Percentiles rank a stretch among this genome's conserved stretches.
phyloP scores from a whole-genome alignment of 2,113 vertebrate genomes.

The Herpailurus yagouaroundi region DNA sequence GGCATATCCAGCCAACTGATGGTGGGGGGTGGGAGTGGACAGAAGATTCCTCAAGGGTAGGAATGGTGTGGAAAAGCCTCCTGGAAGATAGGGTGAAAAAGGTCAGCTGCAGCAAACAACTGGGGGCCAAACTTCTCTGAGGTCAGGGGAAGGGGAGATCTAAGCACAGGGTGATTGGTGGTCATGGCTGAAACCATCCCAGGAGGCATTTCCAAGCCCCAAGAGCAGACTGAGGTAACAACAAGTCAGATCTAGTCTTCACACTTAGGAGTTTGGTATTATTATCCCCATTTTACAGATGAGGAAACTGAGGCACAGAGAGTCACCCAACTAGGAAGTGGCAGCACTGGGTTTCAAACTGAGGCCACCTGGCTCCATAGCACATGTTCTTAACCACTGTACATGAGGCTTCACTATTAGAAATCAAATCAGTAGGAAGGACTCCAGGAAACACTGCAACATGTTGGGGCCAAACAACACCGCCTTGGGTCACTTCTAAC shows the following conservation, averaged over 20 bases:
- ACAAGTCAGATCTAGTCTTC: background rate
- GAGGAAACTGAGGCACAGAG: too few species aligned
- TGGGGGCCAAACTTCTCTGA: rapidly evolving
- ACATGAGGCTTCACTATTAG: rapidly evolving
- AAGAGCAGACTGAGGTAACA: background rate
- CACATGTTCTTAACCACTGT: rapidly evolving
- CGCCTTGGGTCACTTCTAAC: background rate
- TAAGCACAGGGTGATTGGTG: too few species aligned
- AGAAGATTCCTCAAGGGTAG: background rate
- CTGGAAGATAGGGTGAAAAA: background rate
- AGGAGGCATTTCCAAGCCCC: background rate
- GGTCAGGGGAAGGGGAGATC: too few species aligned
- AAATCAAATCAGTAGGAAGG: background rate
- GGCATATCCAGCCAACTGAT: too few species aligned
- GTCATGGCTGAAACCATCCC: background rate
- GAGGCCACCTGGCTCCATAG: background rate
- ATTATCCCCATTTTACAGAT: too few species aligned
- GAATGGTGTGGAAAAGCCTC: background rate
- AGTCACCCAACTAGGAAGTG: background rate
- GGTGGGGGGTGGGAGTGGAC: background rate
- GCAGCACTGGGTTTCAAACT: background rate
- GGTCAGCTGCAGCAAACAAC: background rate
- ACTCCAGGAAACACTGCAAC: background rate
- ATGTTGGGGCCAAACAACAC: background rate
- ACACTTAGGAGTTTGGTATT: background rate